phyloP scores from a whole-genome alignment of 2,113 vertebrate genomes.

The Tauraco erythrolophus region DNA sequence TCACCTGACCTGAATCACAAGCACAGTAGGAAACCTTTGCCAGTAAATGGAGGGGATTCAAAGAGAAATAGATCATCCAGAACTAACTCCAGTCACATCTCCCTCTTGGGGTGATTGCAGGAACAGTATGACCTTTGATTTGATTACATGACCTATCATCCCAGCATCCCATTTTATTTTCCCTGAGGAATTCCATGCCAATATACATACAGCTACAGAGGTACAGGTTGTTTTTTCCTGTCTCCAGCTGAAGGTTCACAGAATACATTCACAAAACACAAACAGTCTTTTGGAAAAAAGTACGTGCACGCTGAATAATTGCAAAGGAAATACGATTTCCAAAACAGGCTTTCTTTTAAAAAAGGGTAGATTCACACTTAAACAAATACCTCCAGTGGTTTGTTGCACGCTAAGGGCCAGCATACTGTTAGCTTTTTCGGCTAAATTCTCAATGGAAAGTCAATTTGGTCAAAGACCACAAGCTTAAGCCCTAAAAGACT shows the following conservation, averaged over 20 bases:
- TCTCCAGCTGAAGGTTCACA: background rate
- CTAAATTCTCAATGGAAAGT: background rate
- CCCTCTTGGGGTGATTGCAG: background rate
- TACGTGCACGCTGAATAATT: background rate
- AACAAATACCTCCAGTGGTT: background rate
- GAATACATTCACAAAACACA: background rate
- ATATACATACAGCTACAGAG: background rate
- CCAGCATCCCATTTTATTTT: background rate
- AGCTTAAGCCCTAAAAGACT: background rate
- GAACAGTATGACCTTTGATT: background rate
- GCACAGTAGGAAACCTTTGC: background rate
- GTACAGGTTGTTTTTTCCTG: background rate
- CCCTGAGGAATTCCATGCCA: background rate
- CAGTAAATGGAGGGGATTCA: background rate
- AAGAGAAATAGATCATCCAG: background rate
- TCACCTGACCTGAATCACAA: background rate
- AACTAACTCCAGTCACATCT: background rate
- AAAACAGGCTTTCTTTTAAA: background rate
- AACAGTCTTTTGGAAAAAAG: background rate
- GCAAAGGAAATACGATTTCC: background rate
- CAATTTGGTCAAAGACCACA: background rate
- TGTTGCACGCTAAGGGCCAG: background rate
- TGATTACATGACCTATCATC: background rate
- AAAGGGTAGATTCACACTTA: background rate
- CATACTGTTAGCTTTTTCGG: background rate